Base-by-base conservation (phyloP, 2,113 vertebrate species). In the Ailurus styani region DNA sequence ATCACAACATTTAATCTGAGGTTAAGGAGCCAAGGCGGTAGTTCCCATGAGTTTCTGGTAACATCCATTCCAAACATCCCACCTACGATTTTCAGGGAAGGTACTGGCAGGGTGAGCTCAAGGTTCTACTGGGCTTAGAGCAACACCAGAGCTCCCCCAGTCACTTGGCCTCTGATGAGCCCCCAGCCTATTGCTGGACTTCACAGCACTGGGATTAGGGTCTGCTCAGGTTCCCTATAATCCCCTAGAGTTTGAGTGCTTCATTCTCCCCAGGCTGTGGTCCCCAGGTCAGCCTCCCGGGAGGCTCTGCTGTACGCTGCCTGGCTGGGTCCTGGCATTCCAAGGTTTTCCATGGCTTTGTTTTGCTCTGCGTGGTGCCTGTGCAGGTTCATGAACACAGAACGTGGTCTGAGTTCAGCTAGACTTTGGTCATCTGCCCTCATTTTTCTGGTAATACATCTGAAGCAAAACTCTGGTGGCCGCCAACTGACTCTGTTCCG, bases 301-400 rank as follows among this genome's bases (percentile, higher is more conserved):
- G 23, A 47, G 13, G 42, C 8, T n/a, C 84, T 42, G 21, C n/a
- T 0, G 0, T 14, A 9, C 18, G 15, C 17, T 25, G 18, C 12
- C 27, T 20, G 27, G 54, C 47, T 29, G 34, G 3, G 47, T 47
- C 34, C 64, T 83, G 37, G 83, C 5, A 25, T 42, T 47, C 40
- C 6, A 13, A 37, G 64, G 73, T 17, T 15, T 66, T 42, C 40
- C 6, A 13, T 42, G 64, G 73, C 21, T 15, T 66, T 42, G 12
- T 70, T 87, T 62, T 75, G 42, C n/a, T 88, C 52, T 20, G 42
- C 29, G 89, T 7, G 52, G 29, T 20, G 90, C 66, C 66, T 14
- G 13, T 8, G 25, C 29, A 85, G 23, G 45, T 20, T 68, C 14
- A 31, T 29, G 45, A 42, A 79, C 52, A 10, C 0, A 0, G 73